Evolutionary conservation across 1,140 invertebrate species (phyloP), one percentile per base, ranked within the genome.

Genomic region (Olivierus martensii): DNA sequence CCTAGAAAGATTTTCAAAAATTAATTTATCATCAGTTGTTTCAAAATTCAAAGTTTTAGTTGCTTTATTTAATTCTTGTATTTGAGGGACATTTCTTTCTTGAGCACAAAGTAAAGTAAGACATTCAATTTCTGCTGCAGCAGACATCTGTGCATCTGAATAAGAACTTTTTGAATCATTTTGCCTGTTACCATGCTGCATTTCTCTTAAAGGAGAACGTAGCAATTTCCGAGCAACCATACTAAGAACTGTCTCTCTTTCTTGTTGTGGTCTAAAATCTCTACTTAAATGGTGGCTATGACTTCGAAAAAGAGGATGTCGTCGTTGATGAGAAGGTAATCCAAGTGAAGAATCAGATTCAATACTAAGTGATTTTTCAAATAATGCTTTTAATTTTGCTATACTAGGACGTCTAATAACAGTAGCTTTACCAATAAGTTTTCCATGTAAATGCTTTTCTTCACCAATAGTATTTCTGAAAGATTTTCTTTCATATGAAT

Each of bases 361-460:
- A 34, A 18, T 14, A 38, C 34, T 44, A 21, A 47, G 28, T 17
- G 52, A 52, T 43, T 63, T 66, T 59, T 74, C 73, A 66, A 74
- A 75, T n/a, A 74, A 59, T 17, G 72, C 69, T 58, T 68, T 71
- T 22, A 74, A 57, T 53, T 71, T 70, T 3, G 68, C 65, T 51
- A 74, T 74, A 53, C 71, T 72, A 9, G 72, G 70, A 51, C 69
- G 65, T 5, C 70, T 55, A 39, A 69, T 56, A 45, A 66, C 56
- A 56, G 65, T 61, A 54, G 60, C 63, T 49, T 61, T 62, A 7
- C 64, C 63, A 21, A 62, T 54, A 22, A 62, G 56, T 51, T 62
- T 59, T 39, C 60, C 61, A 43, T 51, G 45, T 34, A 58, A 44
- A 36, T 60, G 39, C 5, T 5, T 15, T 41, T 41, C 39, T 41